Percentiles rank a stretch among this genome's conserved stretches.
Conservation (phyloP, 1,140 invertebrate genomes). For the Drosophila truncata region DNA sequence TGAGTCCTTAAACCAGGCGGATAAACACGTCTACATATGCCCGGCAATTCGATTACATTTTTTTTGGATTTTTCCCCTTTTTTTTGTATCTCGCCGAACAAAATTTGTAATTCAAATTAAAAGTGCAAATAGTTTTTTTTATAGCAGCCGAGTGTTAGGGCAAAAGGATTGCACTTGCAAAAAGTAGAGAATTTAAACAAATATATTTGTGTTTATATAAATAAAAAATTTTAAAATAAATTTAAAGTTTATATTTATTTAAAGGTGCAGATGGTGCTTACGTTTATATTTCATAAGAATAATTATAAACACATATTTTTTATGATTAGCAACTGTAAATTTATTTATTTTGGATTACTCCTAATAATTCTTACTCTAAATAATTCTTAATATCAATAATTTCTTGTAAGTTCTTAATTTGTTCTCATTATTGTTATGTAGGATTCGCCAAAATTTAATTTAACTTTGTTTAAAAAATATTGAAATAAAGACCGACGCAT, state of each 20-base stretch:
- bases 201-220: not conserved
- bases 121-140: slow-evolving; percentile 79
- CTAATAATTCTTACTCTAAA: no score
- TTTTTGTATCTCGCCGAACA: slow-evolving; percentile 49
- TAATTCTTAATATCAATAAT: no score
- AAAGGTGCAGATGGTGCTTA: not conserved
- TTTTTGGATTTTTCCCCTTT: slow-evolving; percentile 28
- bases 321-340: no score
- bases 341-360: no score
- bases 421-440: no score
- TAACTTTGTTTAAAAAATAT: no score
- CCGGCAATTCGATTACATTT: slow-evolving; percentile 77
- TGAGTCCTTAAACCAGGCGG: slow-evolving; percentile 54
- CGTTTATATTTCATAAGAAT: not conserved
- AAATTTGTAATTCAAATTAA: slow-evolving; percentile 84
- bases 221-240: not conserved
- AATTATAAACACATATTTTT: no score
- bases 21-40: slow-evolving; percentile 54
- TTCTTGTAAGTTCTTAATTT: no score
- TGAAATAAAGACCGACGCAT: no score
- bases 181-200: not conserved
- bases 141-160: slow-evolving; percentile 2
- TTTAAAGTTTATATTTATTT: not conserved
- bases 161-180: not conserved
- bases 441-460: no score